Evolutionary conservation across 1,140 invertebrate species (phyloP), one percentile per base, ranked within the genome.

Genomic region (Zophobas morio): DNA sequence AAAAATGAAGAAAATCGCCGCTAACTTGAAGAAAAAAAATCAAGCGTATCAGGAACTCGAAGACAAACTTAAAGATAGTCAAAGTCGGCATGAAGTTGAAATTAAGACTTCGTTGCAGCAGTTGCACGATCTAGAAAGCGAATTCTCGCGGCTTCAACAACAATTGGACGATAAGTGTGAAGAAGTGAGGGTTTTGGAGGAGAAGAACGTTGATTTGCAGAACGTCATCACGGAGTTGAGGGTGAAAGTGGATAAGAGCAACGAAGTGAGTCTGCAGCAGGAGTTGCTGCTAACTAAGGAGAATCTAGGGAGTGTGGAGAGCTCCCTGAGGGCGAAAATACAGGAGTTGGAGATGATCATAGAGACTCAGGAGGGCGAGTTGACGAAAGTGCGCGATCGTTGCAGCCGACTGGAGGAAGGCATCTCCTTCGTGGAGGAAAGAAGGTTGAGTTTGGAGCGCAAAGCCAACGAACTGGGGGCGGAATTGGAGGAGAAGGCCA

Each of bases 1-100:
- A 70, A 94, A 94, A 85, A 89, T 95, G 84, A 94, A 94, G 80
- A 94, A 94, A 79, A 91, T 93, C 79, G 93, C 93, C 1, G 87
- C 91, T 0, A 94, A 91, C 81, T 87, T 94, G 4, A 95, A 95
- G 82, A 94, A 94, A 79, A 94, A 94, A 83, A 86, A 89, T 0
- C 79, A 87, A 32, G 86, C 90, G 54, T 92, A 90, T 70, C 87
- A 89, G 56, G 92, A 94, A 73, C 84, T 94, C 32, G 91, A 94
- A 86, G 82, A 85, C n/a, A 87, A 88, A 78, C 84, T 88, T 51
- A 83, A 84, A 42, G 83, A 88, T 70, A 81, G 85, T 57, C 79
- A 80, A 77, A 82, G 83, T 75, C 81, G 85, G 80, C 84, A 84
- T 78, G 79, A 83, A 80, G 78, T 37, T 70, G 81, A 84, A 81